Percentiles rank a stretch among this genome's conserved stretches.
These are phyloP conservation scores for Sturnira hondurensis DNA, from an alignment of 2,113 vertebrate species.

Conservation along the genomic window DNA sequence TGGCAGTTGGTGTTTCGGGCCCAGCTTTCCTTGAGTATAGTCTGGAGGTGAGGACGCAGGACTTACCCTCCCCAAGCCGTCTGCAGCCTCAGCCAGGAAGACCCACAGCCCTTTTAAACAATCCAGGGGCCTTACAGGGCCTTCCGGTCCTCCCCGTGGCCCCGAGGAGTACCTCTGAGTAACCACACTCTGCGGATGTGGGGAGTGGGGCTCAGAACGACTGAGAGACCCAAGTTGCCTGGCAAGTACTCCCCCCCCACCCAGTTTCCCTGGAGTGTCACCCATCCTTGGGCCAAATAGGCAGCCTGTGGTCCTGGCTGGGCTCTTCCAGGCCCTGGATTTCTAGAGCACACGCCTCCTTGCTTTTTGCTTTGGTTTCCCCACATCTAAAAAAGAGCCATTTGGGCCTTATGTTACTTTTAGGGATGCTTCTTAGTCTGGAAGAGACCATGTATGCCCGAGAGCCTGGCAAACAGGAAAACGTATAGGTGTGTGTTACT, in stretches of 20 bases:
- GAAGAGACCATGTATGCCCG: not conserved
- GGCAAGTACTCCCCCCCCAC: not conserved
- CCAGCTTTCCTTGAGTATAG: slow-evolving; percentile 29
- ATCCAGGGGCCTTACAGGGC: not conserved
- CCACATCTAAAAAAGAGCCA: not conserved
- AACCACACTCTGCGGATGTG: not conserved
- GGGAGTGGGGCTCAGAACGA: not conserved
- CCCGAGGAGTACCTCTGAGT: not conserved
- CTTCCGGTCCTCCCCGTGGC: not conserved
- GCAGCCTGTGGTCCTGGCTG: not conserved
- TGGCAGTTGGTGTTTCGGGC: not conserved
- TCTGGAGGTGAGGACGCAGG: slow-evolving; percentile 31
- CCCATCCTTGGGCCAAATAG: not conserved
- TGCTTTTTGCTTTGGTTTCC: not conserved
- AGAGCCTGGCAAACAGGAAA: not conserved
- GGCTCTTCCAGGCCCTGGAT: not conserved
- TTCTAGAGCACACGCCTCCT: not conserved
- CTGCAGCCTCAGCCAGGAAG: not conserved
- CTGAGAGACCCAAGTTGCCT: not conserved
- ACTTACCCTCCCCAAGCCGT: not conserved
- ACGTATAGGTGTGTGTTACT: fast-evolving
- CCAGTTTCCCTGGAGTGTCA: not conserved
- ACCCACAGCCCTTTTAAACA: not conserved
- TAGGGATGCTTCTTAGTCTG: not conserved
- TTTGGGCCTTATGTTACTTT: not conserved